Base-by-base conservation (phyloP, 2,888 invertebrate species). In the Eilema caniola region DNA sequence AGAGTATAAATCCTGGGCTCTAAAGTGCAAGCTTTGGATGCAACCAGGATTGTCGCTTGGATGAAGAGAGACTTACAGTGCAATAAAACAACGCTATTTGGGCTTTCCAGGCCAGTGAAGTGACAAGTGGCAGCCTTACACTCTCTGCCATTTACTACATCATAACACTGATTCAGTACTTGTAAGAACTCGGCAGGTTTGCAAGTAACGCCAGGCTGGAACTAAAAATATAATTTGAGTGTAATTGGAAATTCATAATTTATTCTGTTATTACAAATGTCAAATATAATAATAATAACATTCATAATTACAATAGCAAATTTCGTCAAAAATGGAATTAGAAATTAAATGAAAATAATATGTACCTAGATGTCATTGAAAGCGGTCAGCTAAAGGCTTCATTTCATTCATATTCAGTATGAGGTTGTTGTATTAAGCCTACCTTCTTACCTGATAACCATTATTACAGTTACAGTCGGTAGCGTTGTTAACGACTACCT, bases 91-190 rank as follows among this genome's bases (percentile, higher is more conserved):
- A 92, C 92, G 87, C 81, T 95, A 59, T 90, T 84, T 0, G 96
- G 96, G 81, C 95, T 96, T 28, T 96, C 93, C 41, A 97, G 95
- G 60, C 96, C 95, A 0, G 95, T 94, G 86, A 97, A 97, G 81
- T 96, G 96, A 86, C 97, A 98, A 25, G 93, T 94, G 12, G 96
- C 96, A 62, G 86, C 83, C 0, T 79, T 79, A 83, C 95, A 96
- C 41, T 41, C 16, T 12, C 89, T 72, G 1, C 82, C 78, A 16
- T 33, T 67, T 1, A 37, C 37, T 20, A 37, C 47, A 65, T 90
- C 86, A 62, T 79, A 88, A 80, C 97, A 97, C 14, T 92, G 33
- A 7, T 24, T 23, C 24, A 66, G 33, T 66, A 31, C 80, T 3
- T 85, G 69, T 57, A 94, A 84, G 84, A 97, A 97, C 12, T 88